Base-by-base conservation (phyloP, 2,888 invertebrate species). In the Trissolcus brochymenae region DNA sequence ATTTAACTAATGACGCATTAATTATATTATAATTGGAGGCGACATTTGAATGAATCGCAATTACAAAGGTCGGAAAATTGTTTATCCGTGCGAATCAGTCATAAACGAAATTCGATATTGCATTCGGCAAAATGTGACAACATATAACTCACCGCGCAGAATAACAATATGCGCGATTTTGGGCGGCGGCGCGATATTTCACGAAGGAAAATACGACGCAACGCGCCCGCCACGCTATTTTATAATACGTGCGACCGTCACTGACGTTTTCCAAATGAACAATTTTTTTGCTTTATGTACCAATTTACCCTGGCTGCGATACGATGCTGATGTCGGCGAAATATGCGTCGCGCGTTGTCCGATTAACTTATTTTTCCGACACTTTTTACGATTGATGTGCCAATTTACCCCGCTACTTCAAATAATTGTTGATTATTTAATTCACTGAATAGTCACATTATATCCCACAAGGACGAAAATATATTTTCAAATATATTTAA, bases 1-100 rank as follows among this genome's bases (percentile, higher is more conserved):
- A 67, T 74, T 74, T 62, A 74, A 74, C 74, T 73, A 73, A 73
- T 73, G 73, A 66, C 56, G 66, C 73, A 73, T 73, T 73, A 73
- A 73, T 73, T 73, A 66, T 66, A 73, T 73, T 66, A 25, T 25
- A 73, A 73, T 73, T 64, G 46, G 49, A 53, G 35, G 50, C 55
- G 21, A 55, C 70, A 17, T 60, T 66, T 56, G 55, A 66, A 60
- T 66, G 61, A 50, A 73, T 73, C 66, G 66, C 73, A 73, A 66
- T 73, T 66, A 66, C 73, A 66, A 51, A 60, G 61, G 25, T 25
- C 50, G 53, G 66, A 65, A 61, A 66, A 73, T 73, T 74, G 74
- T 74, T 74, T 74, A 74, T 74, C 67, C 74, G 62, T 67, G 57
- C 57, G 74, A 67, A 74, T 74, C 74, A 74, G 67, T 74, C 74